These are phyloP conservation scores for Panopea generosa DNA, from an alignment of 2,888 invertebrate species.

Conservation along the genomic window DNA sequence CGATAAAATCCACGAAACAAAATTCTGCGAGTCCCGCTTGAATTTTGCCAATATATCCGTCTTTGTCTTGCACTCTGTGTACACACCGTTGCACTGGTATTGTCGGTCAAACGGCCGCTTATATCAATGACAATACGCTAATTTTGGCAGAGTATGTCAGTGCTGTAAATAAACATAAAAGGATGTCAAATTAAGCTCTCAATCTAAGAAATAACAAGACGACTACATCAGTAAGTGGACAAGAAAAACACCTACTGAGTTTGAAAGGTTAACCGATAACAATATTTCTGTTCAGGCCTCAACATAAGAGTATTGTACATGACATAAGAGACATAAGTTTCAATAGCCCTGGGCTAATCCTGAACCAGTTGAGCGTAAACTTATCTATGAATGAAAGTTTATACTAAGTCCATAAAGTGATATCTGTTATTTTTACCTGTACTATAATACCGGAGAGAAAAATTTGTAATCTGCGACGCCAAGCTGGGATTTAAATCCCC, in stretches of 20 bases:
- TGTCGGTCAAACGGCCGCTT: conserved; percentile 3
- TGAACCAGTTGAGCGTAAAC: conserved; percentile 1
- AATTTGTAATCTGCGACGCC: no score
- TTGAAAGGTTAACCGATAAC: no score
- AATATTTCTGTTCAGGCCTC: not conserved
- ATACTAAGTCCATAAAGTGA: conserved; percentile 3
- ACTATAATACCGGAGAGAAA: no score
- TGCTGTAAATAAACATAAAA: not conserved
- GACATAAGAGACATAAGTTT: conserved; percentile 8
- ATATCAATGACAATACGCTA: conserved; percentile 2
- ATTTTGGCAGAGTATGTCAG: not conserved
- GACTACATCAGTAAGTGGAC: no score
- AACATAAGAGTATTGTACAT: conserved; percentile 3
- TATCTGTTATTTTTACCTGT: not conserved
- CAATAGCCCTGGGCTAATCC: conserved; percentile 3
- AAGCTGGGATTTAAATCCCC: no score
- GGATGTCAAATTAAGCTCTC: no score
- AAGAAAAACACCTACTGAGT: no score
- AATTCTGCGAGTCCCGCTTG: no score
- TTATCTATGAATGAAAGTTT: conserved; percentile 16
- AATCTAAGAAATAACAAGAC: no score
- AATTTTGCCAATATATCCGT: no score
- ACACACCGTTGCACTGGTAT: not conserved
- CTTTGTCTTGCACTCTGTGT: no score
- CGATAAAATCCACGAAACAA: no score